These are phyloP conservation scores for Camelus bactrianus DNA, from an alignment of 2,113 vertebrate species.

Conservation along the genomic window DNA sequence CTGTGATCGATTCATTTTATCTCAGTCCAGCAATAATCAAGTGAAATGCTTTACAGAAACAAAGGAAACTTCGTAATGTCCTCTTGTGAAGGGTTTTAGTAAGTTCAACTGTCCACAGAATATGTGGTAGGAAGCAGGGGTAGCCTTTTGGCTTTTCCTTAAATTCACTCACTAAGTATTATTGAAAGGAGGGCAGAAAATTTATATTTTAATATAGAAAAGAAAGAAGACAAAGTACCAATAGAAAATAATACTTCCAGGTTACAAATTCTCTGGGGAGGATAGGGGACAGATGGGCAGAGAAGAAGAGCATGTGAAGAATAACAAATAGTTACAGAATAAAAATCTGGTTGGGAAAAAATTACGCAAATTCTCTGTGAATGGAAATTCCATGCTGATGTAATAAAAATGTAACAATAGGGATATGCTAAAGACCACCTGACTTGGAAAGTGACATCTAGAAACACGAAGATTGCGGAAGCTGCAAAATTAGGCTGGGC, in stretches of 20 bases:
- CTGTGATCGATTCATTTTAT: background rate
- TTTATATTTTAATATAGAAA: background rate
- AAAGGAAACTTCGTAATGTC: slow-evolving; percentile 40
- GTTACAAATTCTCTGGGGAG: slow-evolving; percentile 19
- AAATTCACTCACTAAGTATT: slow-evolving; percentile 22
- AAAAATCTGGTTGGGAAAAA: slow-evolving; percentile 48
- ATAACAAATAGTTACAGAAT: background rate
- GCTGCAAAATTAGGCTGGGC: background rate
- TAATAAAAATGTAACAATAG: slow-evolving; percentile 57
- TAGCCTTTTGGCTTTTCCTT: background rate
- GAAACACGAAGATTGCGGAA: slow-evolving; percentile 51
- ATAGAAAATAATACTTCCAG: background rate
- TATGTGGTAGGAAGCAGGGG: background rate
- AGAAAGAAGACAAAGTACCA: background rate
- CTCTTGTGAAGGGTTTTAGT: background rate
- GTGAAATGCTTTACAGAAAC: background rate
- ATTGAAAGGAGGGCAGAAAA: background rate
- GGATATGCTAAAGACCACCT: slow-evolving; percentile 11
- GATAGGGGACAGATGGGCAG: background rate
- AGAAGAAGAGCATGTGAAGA: slow-evolving; percentile 28
- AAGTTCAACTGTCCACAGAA: slow-evolving; percentile 47
- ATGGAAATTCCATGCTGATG: slow-evolving; percentile 63
- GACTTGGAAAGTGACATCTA: slow-evolving; percentile 70
- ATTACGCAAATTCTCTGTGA: slow-evolving; percentile 44
- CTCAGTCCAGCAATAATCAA: background rate